phyloP scores from a whole-genome alignment of 1,140 invertebrate genomes.

The Propsilocerus akamusi region DNA sequence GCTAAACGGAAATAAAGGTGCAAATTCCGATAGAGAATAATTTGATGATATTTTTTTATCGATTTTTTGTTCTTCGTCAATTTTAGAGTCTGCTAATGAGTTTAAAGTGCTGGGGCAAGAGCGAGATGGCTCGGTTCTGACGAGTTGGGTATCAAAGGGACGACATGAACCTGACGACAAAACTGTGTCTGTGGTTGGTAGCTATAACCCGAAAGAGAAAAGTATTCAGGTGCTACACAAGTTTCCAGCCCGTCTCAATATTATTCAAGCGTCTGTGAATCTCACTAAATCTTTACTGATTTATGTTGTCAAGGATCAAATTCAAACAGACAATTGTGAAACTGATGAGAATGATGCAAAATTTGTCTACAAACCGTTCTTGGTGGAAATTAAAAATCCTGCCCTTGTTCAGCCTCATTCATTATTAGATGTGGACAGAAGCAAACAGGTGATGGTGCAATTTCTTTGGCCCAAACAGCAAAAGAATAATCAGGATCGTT shows the following conservation, averaged over 20 bases:
- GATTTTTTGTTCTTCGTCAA: conserved; percentile 1
- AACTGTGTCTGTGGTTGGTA: conserved; percentile 24
- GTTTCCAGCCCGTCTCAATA: conserved; percentile 38
- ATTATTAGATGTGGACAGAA: conserved; percentile 31
- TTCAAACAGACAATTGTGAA: conserved; percentile 9
- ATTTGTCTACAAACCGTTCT: conserved; percentile 30
- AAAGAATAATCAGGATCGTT: conserved; percentile 42
- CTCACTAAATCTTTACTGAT: conserved; percentile 39
- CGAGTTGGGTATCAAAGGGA: conserved; percentile 48
- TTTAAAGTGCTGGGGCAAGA: conserved; percentile 61
- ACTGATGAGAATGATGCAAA: conserved; percentile 12
- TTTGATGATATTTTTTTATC: not conserved
- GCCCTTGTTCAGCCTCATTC: conserved; percentile 26
- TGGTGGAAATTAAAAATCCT: conserved; percentile 36
- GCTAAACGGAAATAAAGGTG: conserved; percentile 18
- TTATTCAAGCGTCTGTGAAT: conserved; percentile 63
- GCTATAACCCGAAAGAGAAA: conserved; percentile 33
- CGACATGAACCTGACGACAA: conserved; percentile 19
- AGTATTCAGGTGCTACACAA: conserved; percentile 35
- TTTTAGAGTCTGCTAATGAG: conserved; percentile 37
- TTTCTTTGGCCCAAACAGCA: conserved; percentile 51
- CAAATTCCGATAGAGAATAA: not conserved
- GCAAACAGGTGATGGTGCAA: conserved; percentile 53
- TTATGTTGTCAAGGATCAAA: conserved; percentile 36
- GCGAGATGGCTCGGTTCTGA: conserved; percentile 44